A percentile compares a stretch with the other conserved stretches of the same genome.
phyloP scores from a whole-genome alignment of 2,888 invertebrate genomes.

The Nasonovia ribisnigri region DNA sequence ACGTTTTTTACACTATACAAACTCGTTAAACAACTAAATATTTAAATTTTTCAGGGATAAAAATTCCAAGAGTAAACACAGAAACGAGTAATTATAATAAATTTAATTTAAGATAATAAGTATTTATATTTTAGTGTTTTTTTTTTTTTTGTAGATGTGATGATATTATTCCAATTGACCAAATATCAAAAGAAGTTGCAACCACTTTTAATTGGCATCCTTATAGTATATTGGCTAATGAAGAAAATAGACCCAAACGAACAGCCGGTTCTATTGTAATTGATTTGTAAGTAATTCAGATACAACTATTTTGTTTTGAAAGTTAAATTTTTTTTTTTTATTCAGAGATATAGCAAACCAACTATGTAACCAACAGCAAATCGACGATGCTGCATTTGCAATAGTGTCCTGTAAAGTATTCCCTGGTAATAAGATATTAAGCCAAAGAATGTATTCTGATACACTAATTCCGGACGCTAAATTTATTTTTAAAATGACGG shows the following conservation, averaged over 20 bases:
- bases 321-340: not conserved
- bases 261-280: not conserved
- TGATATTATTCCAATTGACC: constrained; percentile 6
- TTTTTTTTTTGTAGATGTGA: constrained; percentile 19
- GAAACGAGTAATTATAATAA: not conserved
- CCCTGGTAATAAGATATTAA: not conserved
- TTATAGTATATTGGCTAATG: not conserved
- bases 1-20: not conserved
- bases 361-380: not conserved
- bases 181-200: constrained; percentile 4
- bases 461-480: not conserved
- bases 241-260: not conserved
- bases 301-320: not conserved
- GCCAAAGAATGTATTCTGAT: not conserved
- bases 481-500: not conserved
- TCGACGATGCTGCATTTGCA: not conserved
- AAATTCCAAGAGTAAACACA: not conserved
- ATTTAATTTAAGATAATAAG: not conserved
- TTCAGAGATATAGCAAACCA: not conserved
- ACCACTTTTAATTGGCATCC: constrained; percentile 31
- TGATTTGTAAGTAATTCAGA: constrained; percentile 13
- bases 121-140: not conserved
- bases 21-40: not conserved
- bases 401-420: not conserved
- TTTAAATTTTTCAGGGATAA: not conserved